These are phyloP conservation scores for Apis laboriosa DNA, from an alignment of 1,140 invertebrate species.

Conservation along the genomic window DNA sequence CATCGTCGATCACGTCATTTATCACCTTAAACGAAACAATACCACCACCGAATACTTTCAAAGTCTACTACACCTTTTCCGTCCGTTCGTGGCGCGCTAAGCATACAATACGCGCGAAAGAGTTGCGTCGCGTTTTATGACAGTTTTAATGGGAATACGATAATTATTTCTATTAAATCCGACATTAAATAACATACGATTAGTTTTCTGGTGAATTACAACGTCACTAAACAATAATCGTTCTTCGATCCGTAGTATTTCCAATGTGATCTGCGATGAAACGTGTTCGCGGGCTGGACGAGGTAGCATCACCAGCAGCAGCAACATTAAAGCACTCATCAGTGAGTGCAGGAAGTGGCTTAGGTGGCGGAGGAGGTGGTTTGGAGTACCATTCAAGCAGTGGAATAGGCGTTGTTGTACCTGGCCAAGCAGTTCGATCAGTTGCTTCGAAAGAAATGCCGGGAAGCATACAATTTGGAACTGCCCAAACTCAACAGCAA, in stretches of 20 bases:
- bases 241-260: conserved; percentile 74
- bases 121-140: neutral
- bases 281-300: conserved; percentile 84
- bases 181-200: neutral
- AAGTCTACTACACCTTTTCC: conserved; percentile 17
- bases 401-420: conserved; percentile 76
- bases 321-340: conserved; percentile 78
- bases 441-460: conserved; percentile 79
- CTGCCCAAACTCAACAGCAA: conserved; percentile 77
- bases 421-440: conserved; percentile 77
- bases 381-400: conserved; percentile 75
- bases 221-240: neutral
- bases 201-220: neutral
- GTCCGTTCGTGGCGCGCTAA: conserved; percentile 38
- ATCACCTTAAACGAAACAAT: conserved; percentile 47
- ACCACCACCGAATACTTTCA: conserved; percentile 21
- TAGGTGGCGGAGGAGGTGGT: conserved; percentile 71
- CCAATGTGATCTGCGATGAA: conserved; percentile 86
- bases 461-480: conserved; percentile 78
- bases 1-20: conserved; percentile 37
- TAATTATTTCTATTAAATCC: neutral
- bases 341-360: conserved; percentile 74
- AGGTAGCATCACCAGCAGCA: conserved; percentile 81
- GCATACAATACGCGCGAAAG: neutral
- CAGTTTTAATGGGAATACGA: neutral